Percentiles rank a stretch among this genome's conserved stretches.
Evolutionary conservation across 2,888 invertebrate genomes (phyloP).

Genomic region (Diplolepis rosae): DNA sequence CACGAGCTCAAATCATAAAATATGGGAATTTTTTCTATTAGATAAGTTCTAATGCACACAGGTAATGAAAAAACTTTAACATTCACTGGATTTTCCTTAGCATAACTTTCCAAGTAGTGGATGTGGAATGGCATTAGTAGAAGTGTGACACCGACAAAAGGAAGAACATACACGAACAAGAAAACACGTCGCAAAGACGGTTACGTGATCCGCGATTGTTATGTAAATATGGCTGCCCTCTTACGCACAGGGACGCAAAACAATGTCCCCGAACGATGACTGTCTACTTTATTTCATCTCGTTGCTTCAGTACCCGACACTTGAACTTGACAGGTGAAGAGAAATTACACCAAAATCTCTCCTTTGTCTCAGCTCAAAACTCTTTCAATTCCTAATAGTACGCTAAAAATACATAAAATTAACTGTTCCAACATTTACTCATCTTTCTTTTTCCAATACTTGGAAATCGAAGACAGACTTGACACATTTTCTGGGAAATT

Average conservation of each 20-base stretch:
- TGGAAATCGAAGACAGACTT: too few relatives aligned
- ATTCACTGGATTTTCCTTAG: slow-evolving; percentile 45
- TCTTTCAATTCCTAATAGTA: background rate
- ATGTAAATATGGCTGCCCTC: slow-evolving; percentile 67
- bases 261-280: slow-evolving; percentile 58
- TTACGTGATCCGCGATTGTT: slow-evolving; percentile 71
- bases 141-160: slow-evolving; percentile 49
- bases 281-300: slow-evolving; percentile 60
- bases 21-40: background rate
- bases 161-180: slow-evolving; percentile 45
- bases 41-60: background rate
- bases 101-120: slow-evolving; percentile 56
- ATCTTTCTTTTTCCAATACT: too few relatives aligned
- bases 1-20: background rate
- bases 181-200: slow-evolving; percentile 60
- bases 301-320: slow-evolving; percentile 39
- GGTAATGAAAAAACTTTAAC: slow-evolving; percentile 9
- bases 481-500: background rate
- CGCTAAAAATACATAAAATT: too few relatives aligned
- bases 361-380: background rate
- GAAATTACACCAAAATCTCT: slow-evolving; percentile 24
- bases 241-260: slow-evolving; percentile 59
- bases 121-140: slow-evolving; percentile 47
- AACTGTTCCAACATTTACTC: too few relatives aligned
- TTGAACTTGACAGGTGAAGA: slow-evolving; percentile 48